Percentiles rank a stretch among this genome's conserved stretches.
Evolutionary conservation across 2,113 vertebrate species (phyloP).

Genomic region (Istiophorus platypterus): DNA sequence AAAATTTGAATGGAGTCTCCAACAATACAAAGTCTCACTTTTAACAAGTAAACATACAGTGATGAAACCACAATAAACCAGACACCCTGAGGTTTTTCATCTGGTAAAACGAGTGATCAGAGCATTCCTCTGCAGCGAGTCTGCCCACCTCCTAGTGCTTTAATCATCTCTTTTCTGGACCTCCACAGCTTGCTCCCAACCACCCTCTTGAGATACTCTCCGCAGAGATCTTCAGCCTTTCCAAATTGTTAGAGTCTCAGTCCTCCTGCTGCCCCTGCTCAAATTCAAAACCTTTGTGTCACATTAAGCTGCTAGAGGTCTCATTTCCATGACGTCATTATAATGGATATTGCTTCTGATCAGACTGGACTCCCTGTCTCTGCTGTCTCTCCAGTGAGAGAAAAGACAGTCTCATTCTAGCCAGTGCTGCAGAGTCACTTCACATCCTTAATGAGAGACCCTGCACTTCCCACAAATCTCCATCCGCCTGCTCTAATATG

Average conservation of each 20-base stretch:
- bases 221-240: neutral
- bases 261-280: neutral
- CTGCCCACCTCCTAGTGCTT: conserved; percentile 24
- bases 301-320: conserved; percentile 19
- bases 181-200: neutral
- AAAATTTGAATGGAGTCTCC: neutral
- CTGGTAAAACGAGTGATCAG: conserved; percentile 17
- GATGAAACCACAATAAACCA: conserved; percentile 12
- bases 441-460: conserved; percentile 15
- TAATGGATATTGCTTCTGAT: conserved; percentile 6
- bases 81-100: conserved; percentile 13
- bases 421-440: neutral
- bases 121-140: conserved; percentile 10
- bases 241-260: conserved; percentile 5
- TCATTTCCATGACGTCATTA: neutral
- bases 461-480: conserved; percentile 15
- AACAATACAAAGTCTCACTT: conserved; percentile 15
- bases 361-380: conserved; percentile 14
- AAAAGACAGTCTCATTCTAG: neutral
- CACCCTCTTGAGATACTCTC: conserved; percentile 19
- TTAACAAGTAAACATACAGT: conserved; percentile 23
- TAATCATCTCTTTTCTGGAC: conserved; percentile 43
- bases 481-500: conserved; percentile 14
- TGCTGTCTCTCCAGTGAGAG: conserved; percentile 6
- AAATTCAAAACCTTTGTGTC: conserved; percentile 29